Conservation (phyloP, 64 coral and sea anemone genomes). For the Stylophora pistillata region DNA sequence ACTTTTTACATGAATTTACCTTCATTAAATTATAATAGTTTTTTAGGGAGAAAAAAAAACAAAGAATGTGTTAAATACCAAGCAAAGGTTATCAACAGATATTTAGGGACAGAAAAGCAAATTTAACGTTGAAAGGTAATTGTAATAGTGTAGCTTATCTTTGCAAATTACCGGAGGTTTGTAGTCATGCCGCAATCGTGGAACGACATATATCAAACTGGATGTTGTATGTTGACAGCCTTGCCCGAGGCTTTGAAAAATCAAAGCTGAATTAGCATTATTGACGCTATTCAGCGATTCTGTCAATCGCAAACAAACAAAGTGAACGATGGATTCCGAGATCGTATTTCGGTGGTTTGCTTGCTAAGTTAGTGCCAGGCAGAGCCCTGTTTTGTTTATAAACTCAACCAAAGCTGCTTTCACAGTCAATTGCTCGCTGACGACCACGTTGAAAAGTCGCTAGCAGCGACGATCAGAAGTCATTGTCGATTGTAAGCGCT, state of each 20-base stretch:
- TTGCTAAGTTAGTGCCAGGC: neutral
- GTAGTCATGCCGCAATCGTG: too few relatives aligned
- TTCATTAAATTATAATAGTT: neutral
- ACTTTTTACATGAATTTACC: neutral
- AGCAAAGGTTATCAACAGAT: too few relatives aligned
- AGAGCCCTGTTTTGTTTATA: neutral
- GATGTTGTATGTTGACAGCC: neutral
- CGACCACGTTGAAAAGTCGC: too few relatives aligned
- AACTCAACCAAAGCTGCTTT: neutral
- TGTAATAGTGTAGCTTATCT: too few relatives aligned
- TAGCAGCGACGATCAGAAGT: neutral
- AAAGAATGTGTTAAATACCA: too few relatives aligned
- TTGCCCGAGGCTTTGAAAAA: neutral
- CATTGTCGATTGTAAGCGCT: neutral
- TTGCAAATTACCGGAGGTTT: too few relatives aligned
- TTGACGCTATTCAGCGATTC: conserved; percentile 13
- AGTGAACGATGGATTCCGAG: neutral
- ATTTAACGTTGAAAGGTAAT: too few relatives aligned
- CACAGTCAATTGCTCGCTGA: neutral
- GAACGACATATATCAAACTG: neutral
- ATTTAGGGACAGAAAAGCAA: too few relatives aligned
- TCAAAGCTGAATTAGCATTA: neutral
- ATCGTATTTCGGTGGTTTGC: neutral
- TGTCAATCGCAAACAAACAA: conserved; percentile 20
- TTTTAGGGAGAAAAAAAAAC: too few relatives aligned